Evolutionary conservation across 2,113 vertebrate species (phyloP).

Genomic region (Porphyrio hochstetteri): DNA sequence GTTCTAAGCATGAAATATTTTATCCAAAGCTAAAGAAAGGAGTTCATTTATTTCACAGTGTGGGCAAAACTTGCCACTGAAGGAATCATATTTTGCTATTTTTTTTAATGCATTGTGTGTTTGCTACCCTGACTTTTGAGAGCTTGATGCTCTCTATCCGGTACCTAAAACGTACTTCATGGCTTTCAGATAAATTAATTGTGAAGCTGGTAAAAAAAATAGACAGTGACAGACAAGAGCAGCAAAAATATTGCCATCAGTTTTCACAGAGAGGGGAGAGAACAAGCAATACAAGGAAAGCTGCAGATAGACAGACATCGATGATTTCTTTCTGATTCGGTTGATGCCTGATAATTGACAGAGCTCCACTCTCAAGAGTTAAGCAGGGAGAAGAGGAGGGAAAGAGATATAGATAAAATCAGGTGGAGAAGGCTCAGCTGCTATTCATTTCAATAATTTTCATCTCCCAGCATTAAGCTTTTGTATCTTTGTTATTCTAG

Average conservation of each 20-base stretch:
- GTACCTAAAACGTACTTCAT: not conserved
- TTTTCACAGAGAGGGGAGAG: not conserved
- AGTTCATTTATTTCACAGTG: not conserved
- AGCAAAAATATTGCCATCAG: not conserved
- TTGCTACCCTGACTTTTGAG: not conserved
- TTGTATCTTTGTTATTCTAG: not conserved
- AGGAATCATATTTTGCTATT: not conserved
- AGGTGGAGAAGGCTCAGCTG: not conserved
- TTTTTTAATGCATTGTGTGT: not conserved
- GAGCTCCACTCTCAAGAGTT: not conserved
- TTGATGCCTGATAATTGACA: constrained; percentile 6
- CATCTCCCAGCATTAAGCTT: not conserved
- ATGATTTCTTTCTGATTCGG: not conserved
- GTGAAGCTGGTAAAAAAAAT: not conserved
- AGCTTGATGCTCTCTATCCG: not conserved
- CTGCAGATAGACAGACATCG: not conserved
- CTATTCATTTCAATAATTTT: not conserved
- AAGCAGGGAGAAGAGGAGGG: not conserved
- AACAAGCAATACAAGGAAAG: not conserved
- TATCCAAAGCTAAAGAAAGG: not conserved
- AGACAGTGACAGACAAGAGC: not conserved
- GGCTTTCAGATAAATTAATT: not conserved
- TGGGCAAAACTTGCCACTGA: not conserved
- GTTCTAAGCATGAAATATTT: not conserved
- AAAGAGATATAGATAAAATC: rapidly evolving